These are phyloP conservation scores for Thoracochromis brauschi DNA, from an alignment of 2,113 vertebrate species.

Conservation along the genomic window DNA sequence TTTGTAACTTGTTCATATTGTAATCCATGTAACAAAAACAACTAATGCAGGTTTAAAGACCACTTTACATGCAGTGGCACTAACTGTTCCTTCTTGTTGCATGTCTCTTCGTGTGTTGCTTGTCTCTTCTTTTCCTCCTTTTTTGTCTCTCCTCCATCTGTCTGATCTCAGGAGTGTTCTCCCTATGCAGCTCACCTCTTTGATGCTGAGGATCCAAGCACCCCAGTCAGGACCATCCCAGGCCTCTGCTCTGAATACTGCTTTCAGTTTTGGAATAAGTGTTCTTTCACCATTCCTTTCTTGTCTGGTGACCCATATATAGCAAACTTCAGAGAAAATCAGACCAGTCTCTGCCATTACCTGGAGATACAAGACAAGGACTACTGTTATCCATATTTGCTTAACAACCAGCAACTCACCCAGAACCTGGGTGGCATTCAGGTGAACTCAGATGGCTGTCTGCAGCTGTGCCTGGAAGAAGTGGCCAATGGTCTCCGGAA, in stretches of 20 bases:
- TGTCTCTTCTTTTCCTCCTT: background rate
- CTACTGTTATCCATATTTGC: constrained; percentile 88
- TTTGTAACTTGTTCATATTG: background rate
- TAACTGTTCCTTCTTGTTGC: background rate
- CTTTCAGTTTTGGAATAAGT: constrained; percentile 74
- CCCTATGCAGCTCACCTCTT: constrained; percentile 92
- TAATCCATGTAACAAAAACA: background rate
- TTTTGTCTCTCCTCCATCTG: background rate
- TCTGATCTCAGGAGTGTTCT: constrained; percentile 82
- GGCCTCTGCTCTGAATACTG: constrained; percentile 92
- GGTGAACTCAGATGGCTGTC: constrained; percentile 76
- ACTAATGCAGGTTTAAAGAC: background rate
- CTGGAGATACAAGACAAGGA: constrained; percentile 80
- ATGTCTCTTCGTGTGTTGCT: background rate
- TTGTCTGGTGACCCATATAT: constrained; percentile 73
- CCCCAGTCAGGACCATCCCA: constrained; percentile 78
- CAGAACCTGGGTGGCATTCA: constrained; percentile 81
- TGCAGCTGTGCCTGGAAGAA: constrained; percentile 88
- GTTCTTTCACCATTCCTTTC: constrained; percentile 70
- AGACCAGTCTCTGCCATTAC: constrained; percentile 71
- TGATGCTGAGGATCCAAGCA: constrained; percentile 85
- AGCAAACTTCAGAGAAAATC: constrained; percentile 63
- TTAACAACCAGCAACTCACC: constrained; percentile 75
- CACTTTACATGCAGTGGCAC: background rate
- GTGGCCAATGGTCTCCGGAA: constrained; percentile 86